A percentile compares a stretch with the other conserved stretches of the same genome.
phyloP scores from a whole-genome alignment of 2,797 vertebrate species.

The Sylvia borin region DNA sequence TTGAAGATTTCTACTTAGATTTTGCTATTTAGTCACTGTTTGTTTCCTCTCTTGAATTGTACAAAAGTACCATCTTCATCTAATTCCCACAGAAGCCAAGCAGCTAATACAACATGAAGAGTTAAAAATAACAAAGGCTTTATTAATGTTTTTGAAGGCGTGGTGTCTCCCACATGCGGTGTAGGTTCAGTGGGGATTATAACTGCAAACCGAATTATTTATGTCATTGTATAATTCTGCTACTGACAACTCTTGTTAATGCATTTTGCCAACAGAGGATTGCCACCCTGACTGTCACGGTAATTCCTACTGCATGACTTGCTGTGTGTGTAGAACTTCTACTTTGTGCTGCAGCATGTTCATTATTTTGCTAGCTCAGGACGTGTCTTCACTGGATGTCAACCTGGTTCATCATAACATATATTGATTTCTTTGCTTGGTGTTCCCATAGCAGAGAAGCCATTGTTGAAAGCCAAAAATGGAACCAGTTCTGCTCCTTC shows the following conservation, averaged over 20 bases:
- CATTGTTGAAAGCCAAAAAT: background rate
- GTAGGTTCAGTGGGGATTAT: background rate
- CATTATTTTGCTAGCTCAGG: constrained; percentile 8
- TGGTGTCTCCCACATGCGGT: background rate
- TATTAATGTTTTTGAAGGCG: background rate
- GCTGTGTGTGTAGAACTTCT: constrained; percentile 66
- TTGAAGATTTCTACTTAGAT: background rate
- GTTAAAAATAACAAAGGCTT: background rate
- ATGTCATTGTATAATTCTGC: constrained; percentile 45
- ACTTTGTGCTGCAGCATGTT: constrained; percentile 41
- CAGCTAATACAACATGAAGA: background rate
- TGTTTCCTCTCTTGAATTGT: background rate
- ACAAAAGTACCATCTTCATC: background rate
- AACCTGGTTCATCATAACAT: background rate
- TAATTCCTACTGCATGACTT: constrained; percentile 85
- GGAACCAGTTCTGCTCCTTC: background rate
- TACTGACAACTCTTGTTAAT: constrained; percentile 79
- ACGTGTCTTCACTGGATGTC: background rate
- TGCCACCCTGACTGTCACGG: constrained; percentile 98
- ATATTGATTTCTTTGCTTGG: background rate
- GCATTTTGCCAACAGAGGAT: constrained; percentile 92
- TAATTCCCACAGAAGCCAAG: background rate
- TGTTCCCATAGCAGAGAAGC: background rate
- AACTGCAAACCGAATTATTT: constrained; percentile 42
- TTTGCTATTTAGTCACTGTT: background rate